Percentiles rank a stretch among this genome's conserved stretches.
Conservation (phyloP, 2,113 vertebrate genomes). For the Empidonax traillii region DNA sequence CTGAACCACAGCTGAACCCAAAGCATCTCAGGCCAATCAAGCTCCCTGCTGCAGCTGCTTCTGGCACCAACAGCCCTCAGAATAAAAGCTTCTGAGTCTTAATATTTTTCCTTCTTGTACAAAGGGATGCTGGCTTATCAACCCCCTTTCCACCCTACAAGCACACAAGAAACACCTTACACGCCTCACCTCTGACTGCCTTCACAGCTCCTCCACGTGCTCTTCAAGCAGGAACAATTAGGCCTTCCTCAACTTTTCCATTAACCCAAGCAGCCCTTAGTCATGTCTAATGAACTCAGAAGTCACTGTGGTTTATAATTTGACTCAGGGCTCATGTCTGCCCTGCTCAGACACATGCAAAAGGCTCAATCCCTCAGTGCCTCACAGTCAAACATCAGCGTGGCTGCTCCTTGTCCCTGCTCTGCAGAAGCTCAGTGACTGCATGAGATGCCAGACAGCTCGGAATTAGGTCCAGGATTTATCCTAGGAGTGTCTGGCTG, state of each 20-base stretch:
- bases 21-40: neutral
- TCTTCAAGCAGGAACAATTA: neutral
- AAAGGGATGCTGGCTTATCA: neutral
- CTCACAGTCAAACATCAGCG: neutral
- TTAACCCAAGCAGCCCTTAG: neutral
- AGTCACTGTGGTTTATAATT: neutral
- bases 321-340: neutral
- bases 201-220: neutral
- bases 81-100: neutral
- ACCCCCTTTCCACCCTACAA: neutral
- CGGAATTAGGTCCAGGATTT: neutral
- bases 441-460: neutral
- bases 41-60: neutral
- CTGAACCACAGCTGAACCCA: neutral
- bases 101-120: neutral
- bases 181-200: neutral
- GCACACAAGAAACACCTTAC: neutral
- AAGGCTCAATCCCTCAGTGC: neutral
- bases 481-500: neutral
- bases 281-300: neutral
- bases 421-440: neutral
- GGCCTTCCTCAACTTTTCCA: neutral
- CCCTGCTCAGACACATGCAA: neutral
- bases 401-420: neutral
- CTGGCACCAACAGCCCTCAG: neutral